These are phyloP conservation scores for Montipora capricornis DNA, from an alignment of 64 coral and sea anemone species.

Conservation along the genomic window DNA sequence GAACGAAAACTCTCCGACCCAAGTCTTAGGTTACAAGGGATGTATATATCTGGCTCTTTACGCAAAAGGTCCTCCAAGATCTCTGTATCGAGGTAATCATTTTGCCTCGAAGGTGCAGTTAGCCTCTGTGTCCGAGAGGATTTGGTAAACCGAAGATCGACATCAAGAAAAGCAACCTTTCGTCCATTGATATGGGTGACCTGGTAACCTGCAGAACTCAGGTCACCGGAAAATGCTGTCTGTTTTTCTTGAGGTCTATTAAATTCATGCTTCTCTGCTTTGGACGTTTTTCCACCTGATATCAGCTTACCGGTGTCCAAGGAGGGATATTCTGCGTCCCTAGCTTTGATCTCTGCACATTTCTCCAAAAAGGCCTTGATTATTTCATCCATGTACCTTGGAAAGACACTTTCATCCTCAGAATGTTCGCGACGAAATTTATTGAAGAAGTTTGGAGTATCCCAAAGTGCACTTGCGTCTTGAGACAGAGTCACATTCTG, in stretches of 20 bases:
- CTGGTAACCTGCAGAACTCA: neutral
- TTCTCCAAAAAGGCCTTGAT: constrained; percentile 72
- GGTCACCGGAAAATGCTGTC: neutral
- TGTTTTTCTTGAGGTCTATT: neutral
- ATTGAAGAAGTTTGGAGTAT: neutral
- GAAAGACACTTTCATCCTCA: constrained; percentile 65
- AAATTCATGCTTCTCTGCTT: neutral
- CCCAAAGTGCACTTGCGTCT: neutral
- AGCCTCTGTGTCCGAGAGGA: neutral
- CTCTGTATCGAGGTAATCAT: constrained; percentile 53
- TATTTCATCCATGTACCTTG: constrained; percentile 66
- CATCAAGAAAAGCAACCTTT: constrained; percentile 35
- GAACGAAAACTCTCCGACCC: constrained; percentile 23
- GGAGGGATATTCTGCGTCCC: constrained; percentile 50
- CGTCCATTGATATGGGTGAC: constrained; percentile 52
- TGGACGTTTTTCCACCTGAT: neutral
- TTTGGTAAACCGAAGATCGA: neutral
- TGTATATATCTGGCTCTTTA: constrained; percentile 29
- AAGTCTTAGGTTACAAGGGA: constrained; percentile 55
- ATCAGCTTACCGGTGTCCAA: neutral
- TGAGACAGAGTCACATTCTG: neutral
- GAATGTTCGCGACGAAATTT: constrained; percentile 9
- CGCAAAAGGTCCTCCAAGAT: constrained; percentile 16
- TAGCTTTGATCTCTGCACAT: constrained; percentile 46
- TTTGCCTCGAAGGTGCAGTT: neutral